phyloP scores from a whole-genome alignment of 2,113 vertebrate genomes.

The Sapajus apella region DNA sequence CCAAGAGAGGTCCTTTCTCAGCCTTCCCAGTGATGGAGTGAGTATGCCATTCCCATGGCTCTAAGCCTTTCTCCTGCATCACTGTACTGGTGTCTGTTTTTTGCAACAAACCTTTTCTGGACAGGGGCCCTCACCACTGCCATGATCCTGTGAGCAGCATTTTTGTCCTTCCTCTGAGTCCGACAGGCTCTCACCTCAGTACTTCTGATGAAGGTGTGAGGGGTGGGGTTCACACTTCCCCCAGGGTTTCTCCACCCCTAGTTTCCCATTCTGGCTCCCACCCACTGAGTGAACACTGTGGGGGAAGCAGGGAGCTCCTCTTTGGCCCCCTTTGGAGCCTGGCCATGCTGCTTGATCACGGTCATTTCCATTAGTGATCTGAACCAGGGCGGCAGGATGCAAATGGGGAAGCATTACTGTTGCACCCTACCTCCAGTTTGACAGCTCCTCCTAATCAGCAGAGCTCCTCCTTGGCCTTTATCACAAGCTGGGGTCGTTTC shows the following conservation, averaged over 20 bases:
- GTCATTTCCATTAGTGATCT: neutral
- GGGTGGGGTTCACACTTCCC: neutral
- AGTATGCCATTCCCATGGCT: neutral
- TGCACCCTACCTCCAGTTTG: neutral
- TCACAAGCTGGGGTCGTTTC: neutral
- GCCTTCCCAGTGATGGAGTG: neutral
- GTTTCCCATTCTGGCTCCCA: neutral
- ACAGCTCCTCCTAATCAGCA: neutral
- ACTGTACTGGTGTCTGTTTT: neutral
- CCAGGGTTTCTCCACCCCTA: neutral
- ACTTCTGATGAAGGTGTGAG: no score
- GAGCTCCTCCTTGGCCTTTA: neutral
- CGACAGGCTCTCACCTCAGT: neutral
- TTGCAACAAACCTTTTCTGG: neutral
- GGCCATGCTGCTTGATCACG: neutral
- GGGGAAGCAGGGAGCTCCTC: neutral
- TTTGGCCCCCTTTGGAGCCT: neutral
- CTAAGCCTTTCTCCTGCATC: neutral
- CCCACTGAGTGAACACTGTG: neutral
- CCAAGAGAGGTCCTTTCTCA: neutral
- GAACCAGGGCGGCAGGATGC: no score
- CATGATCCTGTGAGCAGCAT: neutral
- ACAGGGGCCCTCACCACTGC: fast-evolving
- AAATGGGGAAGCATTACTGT: neutral
- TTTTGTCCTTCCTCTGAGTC: neutral